Evolutionary conservation across 2,888 invertebrate genomes (phyloP).

Genomic region (Ophion ventricosus): DNA sequence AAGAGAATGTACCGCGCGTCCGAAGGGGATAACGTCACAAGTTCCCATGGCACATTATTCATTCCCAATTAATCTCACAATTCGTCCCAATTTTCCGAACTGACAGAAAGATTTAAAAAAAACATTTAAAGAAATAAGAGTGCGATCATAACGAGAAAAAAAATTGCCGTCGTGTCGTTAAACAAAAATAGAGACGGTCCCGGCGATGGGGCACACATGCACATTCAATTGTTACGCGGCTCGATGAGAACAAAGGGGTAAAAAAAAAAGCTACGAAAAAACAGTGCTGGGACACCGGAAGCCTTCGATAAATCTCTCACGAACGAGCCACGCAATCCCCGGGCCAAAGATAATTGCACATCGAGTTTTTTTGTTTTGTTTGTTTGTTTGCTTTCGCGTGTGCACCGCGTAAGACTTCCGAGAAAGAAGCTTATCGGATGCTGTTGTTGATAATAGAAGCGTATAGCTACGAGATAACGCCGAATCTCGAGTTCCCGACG

Average conservation of each 20-base stretch:
- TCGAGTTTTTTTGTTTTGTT: not conserved
- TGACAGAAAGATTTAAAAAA: not conserved
- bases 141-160: not conserved
- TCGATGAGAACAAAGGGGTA: not conserved
- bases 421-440: not conserved
- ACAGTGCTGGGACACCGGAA: not conserved
- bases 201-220: not conserved
- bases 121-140: too few species aligned
- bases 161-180: not conserved
- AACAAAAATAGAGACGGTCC: not conserved
- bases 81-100: not conserved
- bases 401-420: not conserved
- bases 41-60: not conserved
- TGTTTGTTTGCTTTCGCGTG: too few species aligned
- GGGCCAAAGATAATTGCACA: not conserved
- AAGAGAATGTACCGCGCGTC: not conserved
- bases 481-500: not conserved
- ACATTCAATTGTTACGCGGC: not conserved
- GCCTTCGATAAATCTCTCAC: not conserved
- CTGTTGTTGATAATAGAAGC: not conserved
- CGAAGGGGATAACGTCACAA: not conserved
- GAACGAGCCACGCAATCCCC: not conserved
- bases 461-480: not conserved
- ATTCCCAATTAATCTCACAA: not conserved
- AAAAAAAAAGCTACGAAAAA: not conserved